Evolutionary conservation across 1,140 invertebrate genomes (phyloP).

Genomic region (Drosophila triauraria): DNA sequence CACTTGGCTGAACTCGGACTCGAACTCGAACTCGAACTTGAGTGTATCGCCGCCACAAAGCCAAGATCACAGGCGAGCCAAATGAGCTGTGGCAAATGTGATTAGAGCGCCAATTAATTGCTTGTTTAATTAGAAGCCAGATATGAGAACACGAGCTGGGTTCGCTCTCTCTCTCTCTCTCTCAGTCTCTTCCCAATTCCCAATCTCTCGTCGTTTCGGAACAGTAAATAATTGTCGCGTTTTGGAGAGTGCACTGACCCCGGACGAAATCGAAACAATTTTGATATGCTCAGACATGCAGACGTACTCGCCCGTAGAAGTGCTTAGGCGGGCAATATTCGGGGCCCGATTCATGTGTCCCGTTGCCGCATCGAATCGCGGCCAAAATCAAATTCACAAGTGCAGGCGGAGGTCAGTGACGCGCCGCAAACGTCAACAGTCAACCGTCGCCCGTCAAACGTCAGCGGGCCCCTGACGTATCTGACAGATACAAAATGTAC

Average conservation of each 20-base stretch:
- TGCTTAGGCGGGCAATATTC: conserved; percentile 41
- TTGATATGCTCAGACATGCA: conserved; percentile 41
- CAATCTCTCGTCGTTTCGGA: conserved; percentile 31
- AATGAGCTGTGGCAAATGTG: conserved; percentile 76
- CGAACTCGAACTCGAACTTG: conserved; percentile 63
- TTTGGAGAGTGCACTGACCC: conserved; percentile 72
- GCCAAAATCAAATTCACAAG: conserved; percentile 66
- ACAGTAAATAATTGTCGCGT: conserved; percentile 76
- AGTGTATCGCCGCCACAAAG: conserved; percentile 59
- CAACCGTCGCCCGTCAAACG: conserved; percentile 19
- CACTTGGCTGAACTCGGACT: conserved; percentile 44
- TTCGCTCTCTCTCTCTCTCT: not conserved
- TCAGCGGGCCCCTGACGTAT: conserved; percentile 53
- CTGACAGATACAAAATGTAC: conserved; percentile 61
- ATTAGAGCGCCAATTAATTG: conserved; percentile 77
- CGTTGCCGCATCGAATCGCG: conserved; percentile 39
- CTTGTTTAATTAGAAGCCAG: conserved; percentile 68
- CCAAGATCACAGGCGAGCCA: conserved; percentile 41
- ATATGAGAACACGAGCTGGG: conserved; percentile 24
- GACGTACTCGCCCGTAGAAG: conserved; percentile 24
- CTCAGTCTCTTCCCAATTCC: conserved; percentile 17
- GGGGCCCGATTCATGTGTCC: conserved; percentile 65
- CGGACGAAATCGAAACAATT: conserved; percentile 30
- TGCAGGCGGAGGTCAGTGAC: conserved; percentile 67
- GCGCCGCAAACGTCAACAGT: conserved; percentile 43